Conservation (phyloP, 1,140 invertebrate genomes). For the Choristoneura fumiferana region DNA sequence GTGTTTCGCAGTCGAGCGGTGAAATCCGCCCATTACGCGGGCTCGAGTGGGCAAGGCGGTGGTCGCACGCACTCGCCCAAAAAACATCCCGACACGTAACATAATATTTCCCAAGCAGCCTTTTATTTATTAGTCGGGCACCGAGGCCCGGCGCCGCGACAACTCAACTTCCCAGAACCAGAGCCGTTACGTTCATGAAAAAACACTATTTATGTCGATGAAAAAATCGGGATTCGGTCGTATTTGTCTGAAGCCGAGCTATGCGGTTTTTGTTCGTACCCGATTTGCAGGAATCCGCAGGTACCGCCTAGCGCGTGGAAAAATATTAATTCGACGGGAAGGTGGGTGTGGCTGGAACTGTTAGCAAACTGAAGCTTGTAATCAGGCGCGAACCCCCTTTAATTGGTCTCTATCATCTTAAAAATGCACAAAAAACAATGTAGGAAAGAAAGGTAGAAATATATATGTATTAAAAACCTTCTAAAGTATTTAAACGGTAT, state of each 20-base stretch:
- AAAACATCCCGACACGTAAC: slow-evolving; percentile 72
- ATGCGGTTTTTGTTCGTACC: slow-evolving; percentile 63
- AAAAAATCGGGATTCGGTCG: slow-evolving; percentile 68
- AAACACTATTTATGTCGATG: slow-evolving; percentile 75
- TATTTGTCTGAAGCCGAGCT: slow-evolving; percentile 67
- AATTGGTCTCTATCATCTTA: not conserved
- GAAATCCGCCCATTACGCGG: slow-evolving; percentile 46
- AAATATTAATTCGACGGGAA: slow-evolving; percentile 51
- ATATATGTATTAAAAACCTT: no score
- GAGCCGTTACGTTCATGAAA: slow-evolving; percentile 71
- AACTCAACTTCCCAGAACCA: slow-evolving; percentile 67
- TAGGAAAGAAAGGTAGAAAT: no score
- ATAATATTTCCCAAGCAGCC: slow-evolving; percentile 76
- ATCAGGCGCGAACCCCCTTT: not conserved
- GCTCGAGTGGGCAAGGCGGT: slow-evolving; percentile 53
- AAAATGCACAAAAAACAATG: not conserved
- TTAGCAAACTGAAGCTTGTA: slow-evolving; percentile 26
- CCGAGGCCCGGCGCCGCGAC: slow-evolving; percentile 62
- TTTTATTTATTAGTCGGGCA: slow-evolving; percentile 70
- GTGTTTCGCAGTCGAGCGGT: slow-evolving; percentile 28
- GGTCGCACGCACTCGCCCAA: slow-evolving; percentile 60
- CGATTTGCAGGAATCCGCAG: slow-evolving; percentile 67
- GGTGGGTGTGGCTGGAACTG: slow-evolving; percentile 38
- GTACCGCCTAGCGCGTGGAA: slow-evolving; percentile 41
- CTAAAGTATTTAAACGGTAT: no score